Conservation (phyloP, 2,797 vertebrate species). For the Danio aesculapii region DNA sequence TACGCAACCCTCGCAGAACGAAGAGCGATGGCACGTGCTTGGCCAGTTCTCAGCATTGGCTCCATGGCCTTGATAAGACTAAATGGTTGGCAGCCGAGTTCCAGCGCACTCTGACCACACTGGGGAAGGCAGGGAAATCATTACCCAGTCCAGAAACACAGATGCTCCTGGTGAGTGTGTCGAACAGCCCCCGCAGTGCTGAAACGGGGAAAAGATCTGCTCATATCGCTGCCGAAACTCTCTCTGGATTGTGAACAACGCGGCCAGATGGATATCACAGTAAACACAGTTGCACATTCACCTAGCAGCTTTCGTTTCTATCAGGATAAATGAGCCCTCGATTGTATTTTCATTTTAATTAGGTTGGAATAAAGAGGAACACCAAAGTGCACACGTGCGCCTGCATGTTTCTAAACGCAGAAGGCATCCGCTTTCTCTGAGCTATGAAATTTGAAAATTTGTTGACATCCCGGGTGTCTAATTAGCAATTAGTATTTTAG, state of each 20-base stretch:
- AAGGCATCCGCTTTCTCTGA: background rate
- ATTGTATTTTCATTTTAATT: conserved; percentile 47
- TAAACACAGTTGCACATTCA: conserved; percentile 30
- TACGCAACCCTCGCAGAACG: conserved; percentile 63
- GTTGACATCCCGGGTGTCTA: conserved; percentile 16
- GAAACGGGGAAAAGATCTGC: background rate
- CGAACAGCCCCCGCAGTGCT: conserved; percentile 4
- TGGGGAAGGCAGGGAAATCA: conserved; percentile 70
- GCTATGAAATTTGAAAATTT: conserved; percentile 3
- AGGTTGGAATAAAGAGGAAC: conserved; percentile 29
- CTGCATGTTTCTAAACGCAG: background rate
- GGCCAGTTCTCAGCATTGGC: conserved; percentile 97
- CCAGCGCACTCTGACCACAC: conserved; percentile 84
- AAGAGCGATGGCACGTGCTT: conserved; percentile 87
- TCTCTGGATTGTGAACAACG: background rate
- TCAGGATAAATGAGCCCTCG: conserved; percentile 51
- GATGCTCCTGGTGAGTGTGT: conserved; percentile 84
- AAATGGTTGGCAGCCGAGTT: conserved; percentile 96
- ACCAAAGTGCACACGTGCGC: background rate
- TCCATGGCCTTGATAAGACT: conserved; percentile 90
- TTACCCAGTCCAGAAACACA: conserved; percentile 72
- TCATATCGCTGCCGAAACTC: conserved; percentile 1
- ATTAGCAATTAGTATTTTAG: conserved; percentile 41
- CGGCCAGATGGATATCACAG: conserved; percentile 31
- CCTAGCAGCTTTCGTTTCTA: conserved; percentile 15